These are phyloP conservation scores for Cromileptes altivelis DNA, from an alignment of 2,113 vertebrate species.

Conservation along the genomic window DNA sequence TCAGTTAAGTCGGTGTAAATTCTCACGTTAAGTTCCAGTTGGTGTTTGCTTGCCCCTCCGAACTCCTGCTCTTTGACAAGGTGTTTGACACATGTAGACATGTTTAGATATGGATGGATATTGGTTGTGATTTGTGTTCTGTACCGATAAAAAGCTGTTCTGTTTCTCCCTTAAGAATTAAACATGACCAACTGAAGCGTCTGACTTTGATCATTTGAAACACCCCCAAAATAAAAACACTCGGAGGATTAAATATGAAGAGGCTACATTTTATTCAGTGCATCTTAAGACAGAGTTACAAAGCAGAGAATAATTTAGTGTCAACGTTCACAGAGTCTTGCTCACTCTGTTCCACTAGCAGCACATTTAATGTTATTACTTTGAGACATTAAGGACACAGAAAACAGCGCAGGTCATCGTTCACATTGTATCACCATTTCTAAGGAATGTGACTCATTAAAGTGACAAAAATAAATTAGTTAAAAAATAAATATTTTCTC, in stretches of 20 bases:
- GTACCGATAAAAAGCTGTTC: slow-evolving; percentile 59
- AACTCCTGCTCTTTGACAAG: slow-evolving; percentile 15
- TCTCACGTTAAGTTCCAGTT: slow-evolving; percentile 65
- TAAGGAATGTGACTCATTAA: slow-evolving; percentile 69
- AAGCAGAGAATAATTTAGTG: slow-evolving; percentile 24
- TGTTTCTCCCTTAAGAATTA: slow-evolving; percentile 64
- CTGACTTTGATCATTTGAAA: not conserved
- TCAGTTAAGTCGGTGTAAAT: slow-evolving; percentile 57
- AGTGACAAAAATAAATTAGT: slow-evolving; percentile 83
- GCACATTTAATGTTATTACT: slow-evolving; percentile 52
- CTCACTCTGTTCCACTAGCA: slow-evolving; percentile 50
- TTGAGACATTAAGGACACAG: slow-evolving; percentile 27
- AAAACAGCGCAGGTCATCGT: slow-evolving; percentile 8
- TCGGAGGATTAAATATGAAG: slow-evolving; percentile 30
- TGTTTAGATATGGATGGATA: slow-evolving; percentile 59
- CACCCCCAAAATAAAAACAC: not conserved
- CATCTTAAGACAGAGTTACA: slow-evolving; percentile 40
- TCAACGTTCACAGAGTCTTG: not conserved
- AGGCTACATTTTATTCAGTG: slow-evolving; percentile 67
- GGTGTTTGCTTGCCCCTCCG: slow-evolving; percentile 42
- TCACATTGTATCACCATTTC: slow-evolving; percentile 20
- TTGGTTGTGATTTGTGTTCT: slow-evolving; percentile 67
- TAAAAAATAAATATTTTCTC: slow-evolving; percentile 77
- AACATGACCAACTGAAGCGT: slow-evolving; percentile 56
- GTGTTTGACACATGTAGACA: slow-evolving; percentile 50